Base-by-base conservation (phyloP, 2,888 invertebrate species). In the Phengaris alcon region DNA sequence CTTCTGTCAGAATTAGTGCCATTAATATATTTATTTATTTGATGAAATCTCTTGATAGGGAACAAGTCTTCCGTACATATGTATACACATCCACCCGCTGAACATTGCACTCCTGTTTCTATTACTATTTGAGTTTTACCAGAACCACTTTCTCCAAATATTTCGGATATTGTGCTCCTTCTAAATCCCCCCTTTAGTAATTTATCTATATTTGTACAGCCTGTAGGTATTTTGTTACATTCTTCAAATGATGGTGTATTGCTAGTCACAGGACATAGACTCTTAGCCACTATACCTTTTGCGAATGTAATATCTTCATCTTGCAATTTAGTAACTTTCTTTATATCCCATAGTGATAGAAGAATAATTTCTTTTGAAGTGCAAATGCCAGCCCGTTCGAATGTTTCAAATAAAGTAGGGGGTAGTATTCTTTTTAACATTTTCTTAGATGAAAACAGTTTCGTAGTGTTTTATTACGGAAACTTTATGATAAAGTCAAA, bases 61-160 rank as follows among this genome's bases (percentile, higher is more conserved):
- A 94, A 97, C 74, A 90, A 87, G 85, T 96, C 96, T 91, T 97
- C 97, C 0, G 97, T 97, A 82, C 96, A 96, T 80, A 97, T 95
- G 82, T 96, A 97, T 15, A 96, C 94, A 74, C 95, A 95, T 85
- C 86, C 80, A 83, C 80, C 68, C 74, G 94, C 87, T 87, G 97
- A 97, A 77, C 95, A 95, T 77, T 94, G 94, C 35, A 96, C 88
- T 55, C 95, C 94, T 51, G 96, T 86, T 87, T 97, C 97, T 74
- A 97, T 89, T 79, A 95, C 96, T 68, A 97, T 84, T 86, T 97
- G 97, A 0, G 97, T 97, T 92, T 97, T 97, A 7, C 97, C 97
- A 81, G 95, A 94, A 15, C 96, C 96, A 90, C 97, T 96, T 86
- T 96, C 95, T n/a, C 97, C 97, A 85, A 94, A 95, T 80, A 98